phyloP scores from a whole-genome alignment of 2,113 vertebrate genomes.

The Heterochromis multidens region DNA sequence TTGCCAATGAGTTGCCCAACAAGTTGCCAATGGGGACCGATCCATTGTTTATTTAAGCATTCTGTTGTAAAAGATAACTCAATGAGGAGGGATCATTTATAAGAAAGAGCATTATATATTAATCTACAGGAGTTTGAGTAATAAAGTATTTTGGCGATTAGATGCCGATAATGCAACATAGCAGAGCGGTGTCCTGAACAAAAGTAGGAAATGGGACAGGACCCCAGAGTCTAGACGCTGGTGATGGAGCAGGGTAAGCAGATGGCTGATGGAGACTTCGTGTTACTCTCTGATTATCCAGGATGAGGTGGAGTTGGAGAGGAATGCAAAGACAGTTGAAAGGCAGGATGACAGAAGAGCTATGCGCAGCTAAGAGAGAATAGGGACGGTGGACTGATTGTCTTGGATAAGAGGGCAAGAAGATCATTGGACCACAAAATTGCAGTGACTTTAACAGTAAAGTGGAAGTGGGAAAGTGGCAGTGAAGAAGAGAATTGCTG shows the following conservation, averaged over 20 bases:
- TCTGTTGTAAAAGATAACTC: background rate
- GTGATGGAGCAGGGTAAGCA: background rate
- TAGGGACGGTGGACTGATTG: background rate
- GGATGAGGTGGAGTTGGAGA: background rate
- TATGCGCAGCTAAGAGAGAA: background rate
- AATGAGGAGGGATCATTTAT: background rate
- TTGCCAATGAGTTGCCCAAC: background rate
- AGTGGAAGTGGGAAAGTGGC: background rate
- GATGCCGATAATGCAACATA: background rate
- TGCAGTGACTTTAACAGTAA: background rate
- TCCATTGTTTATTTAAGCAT: background rate
- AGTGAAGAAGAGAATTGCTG: background rate
- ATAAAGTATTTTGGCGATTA: background rate
- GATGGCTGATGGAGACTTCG: background rate
- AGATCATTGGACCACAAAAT: background rate
- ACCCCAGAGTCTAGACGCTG: background rate
- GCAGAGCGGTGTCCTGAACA: background rate
- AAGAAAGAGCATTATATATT: background rate
- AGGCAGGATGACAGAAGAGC: background rate
- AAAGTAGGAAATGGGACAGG: background rate
- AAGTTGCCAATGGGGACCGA: background rate
- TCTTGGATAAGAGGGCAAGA: background rate
- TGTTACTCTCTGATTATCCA: background rate
- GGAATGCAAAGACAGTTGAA: background rate
- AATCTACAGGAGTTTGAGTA: background rate